Conservation (phyloP, 2,797 vertebrate genomes). For the Telmatherina bonti region DNA sequence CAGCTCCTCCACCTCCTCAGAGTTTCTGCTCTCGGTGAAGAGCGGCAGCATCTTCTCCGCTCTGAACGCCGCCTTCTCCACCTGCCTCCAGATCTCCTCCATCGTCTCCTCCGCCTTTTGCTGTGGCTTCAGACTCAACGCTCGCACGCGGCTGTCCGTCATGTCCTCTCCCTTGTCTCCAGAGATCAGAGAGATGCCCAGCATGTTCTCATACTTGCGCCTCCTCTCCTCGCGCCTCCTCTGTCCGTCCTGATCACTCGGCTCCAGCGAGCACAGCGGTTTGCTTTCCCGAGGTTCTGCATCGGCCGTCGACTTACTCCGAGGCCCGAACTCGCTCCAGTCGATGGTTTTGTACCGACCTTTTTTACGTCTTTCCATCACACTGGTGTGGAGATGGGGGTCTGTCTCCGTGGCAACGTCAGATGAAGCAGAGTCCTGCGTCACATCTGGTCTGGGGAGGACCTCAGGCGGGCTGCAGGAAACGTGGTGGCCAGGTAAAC, state of each 20-base stretch:
- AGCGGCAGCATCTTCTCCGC: constrained; percentile 60
- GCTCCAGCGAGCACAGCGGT: constrained; percentile 21
- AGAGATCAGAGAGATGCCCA: constrained; percentile 58
- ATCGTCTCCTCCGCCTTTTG: constrained; percentile 67
- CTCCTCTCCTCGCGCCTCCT: constrained; percentile 75
- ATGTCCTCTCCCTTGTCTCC: neutral
- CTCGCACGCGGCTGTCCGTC: neutral
- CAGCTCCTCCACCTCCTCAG: constrained; percentile 50
- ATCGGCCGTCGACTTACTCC: neutral
- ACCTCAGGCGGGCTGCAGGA: constrained; percentile 42
- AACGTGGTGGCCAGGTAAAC: constrained; percentile 57
- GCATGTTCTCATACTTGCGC: constrained; percentile 71
- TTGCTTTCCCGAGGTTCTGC: neutral
- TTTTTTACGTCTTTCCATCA: constrained; percentile 54
- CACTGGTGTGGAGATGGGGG: constrained; percentile 32
- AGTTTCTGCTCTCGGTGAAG: constrained; percentile 27
- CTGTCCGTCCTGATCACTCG: constrained; percentile 61
- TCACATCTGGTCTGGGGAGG: constrained; percentile 73
- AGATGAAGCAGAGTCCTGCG: constrained; percentile 62
- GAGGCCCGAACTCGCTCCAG: constrained; percentile 70
- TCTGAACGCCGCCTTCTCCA: constrained; percentile 70
- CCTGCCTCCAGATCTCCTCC: constrained; percentile 77
- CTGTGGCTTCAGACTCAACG: constrained; percentile 39
- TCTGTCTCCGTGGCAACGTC: constrained; percentile 33
- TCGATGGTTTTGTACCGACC: constrained; percentile 71